Base-by-base conservation (phyloP, 2,797 vertebrate genomes). In the Netta rufina region DNA sequence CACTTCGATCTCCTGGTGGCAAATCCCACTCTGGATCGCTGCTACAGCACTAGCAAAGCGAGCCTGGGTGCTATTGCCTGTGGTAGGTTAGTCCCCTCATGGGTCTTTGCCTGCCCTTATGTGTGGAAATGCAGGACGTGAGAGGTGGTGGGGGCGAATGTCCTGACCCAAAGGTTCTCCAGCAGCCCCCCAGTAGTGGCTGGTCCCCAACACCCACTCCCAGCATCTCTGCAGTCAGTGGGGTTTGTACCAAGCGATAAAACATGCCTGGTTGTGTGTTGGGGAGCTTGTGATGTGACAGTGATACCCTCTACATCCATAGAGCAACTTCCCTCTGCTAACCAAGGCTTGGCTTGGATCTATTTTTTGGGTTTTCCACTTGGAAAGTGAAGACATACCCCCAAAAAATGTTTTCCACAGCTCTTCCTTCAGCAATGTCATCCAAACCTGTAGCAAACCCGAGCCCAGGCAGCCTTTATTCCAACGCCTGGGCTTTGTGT, bases 171-270 rank as follows among this genome's bases (percentile, higher is more conserved):
- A 0, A 1, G 9, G 12, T 53, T 57, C 9, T 56, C 57, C 41
- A 54, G 32, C 47, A 83, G 38, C 51, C 51, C 51, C 51, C 51
- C 51, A 28, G 51, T 9, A 53, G 27, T 15, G 51, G 51, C 51
- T 53, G 51, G 49, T 28, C 51, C 51, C 32, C 0, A 0, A 1
- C 41, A 39, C 13, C 9, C 64, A 8, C 7, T 22, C 70, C 53
- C 33, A 53, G 4, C 1, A 0, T 16, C 0, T 0, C n/a, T 47
- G 47, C 1, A 14, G 13, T 28, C 53, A 6, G 28, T 4, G 54
- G 61, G 54, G 66, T 90, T 80, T 88, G 45, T 33, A 33, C 32
- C 57, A 76, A 85, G 57, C 10, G 13, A 47, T 25, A 60, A 41
- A 5, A 14, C 16, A 2, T 0, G 2, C 32, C 60, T 27, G 57